Evolutionary conservation across 1,140 invertebrate species (phyloP).

Genomic region (Drosophila tani): DNA sequence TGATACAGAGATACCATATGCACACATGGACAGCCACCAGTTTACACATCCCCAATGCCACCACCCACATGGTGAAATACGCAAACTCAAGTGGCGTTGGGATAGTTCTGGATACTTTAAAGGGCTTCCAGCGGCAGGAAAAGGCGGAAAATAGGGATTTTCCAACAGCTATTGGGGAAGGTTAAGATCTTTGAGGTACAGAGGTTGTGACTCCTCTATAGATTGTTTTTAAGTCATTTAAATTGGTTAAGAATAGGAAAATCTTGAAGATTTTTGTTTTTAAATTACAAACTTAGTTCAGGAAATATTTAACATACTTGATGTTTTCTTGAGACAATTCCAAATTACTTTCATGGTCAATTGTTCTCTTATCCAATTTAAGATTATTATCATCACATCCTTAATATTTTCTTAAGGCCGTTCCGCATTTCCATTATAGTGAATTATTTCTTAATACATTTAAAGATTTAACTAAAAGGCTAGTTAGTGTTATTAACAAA

Average conservation of each 20-base stretch:
- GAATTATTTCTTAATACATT: background rate
- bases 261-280: background rate
- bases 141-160: background rate
- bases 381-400: background rate
- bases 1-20: constrained; percentile 35
- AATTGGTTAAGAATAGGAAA: background rate
- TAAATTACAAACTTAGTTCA: too few species aligned
- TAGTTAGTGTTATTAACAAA: background rate
- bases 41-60: constrained; percentile 26
- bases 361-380: background rate
- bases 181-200: background rate
- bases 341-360: background rate
- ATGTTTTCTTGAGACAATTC: background rate
- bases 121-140: constrained; percentile 12
- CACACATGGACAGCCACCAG: constrained; percentile 3
- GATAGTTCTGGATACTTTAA: constrained; percentile 41
- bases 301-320: background rate
- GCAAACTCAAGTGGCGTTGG: background rate
- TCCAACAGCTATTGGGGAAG: background rate
- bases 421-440: background rate
- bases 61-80: constrained; percentile 60
- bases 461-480: background rate
- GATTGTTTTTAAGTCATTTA: background rate
- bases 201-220: too few species aligned
- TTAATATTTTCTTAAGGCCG: background rate